Percentiles rank a stretch among this genome's conserved stretches.
These are phyloP conservation scores for Xanthorhoe designata DNA, from an alignment of 2,888 invertebrate species.

Conservation along the genomic window DNA sequence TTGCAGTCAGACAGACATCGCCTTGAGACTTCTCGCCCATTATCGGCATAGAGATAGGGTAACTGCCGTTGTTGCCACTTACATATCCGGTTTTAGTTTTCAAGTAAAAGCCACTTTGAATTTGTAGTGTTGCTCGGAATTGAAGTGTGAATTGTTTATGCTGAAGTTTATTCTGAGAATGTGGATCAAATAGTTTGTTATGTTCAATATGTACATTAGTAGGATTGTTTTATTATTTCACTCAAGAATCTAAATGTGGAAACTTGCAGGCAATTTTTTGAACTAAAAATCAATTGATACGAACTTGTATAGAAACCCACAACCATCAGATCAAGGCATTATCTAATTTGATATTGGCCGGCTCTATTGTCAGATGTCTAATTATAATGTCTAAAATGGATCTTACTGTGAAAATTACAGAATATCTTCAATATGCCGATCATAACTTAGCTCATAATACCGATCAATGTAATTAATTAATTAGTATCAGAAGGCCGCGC, in stretches of 20 bases:
- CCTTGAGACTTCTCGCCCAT: conserved; percentile 77
- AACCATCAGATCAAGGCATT: too few species aligned
- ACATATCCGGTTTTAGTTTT: conserved; percentile 58
- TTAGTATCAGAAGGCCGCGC: conserved; percentile 75
- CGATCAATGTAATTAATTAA: conserved; percentile 84
- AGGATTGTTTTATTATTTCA: too few species aligned
- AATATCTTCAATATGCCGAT: not conserved
- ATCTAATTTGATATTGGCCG: too few species aligned
- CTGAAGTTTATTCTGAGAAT: not conserved
- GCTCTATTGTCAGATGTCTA: too few species aligned
- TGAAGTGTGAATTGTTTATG: conserved; percentile 44
- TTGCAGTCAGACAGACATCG: conserved; percentile 60
- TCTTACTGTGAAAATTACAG: too few species aligned
- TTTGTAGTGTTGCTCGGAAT: conserved; percentile 52
- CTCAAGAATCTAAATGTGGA: too few species aligned
- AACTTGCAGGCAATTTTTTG: too few species aligned
- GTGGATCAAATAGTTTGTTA: not conserved
- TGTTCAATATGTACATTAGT: not conserved
- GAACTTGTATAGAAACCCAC: too few species aligned
- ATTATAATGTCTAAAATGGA: too few species aligned
- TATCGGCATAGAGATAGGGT: conserved; percentile 75
- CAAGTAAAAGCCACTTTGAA: conserved; percentile 52
- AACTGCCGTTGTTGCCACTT: conserved; percentile 72
- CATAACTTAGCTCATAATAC: conserved; percentile 18
- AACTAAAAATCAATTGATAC: too few species aligned